Evolutionary conservation across 2,113 vertebrate genomes (phyloP).

Genomic region (Triplophysa rosa): DNA sequence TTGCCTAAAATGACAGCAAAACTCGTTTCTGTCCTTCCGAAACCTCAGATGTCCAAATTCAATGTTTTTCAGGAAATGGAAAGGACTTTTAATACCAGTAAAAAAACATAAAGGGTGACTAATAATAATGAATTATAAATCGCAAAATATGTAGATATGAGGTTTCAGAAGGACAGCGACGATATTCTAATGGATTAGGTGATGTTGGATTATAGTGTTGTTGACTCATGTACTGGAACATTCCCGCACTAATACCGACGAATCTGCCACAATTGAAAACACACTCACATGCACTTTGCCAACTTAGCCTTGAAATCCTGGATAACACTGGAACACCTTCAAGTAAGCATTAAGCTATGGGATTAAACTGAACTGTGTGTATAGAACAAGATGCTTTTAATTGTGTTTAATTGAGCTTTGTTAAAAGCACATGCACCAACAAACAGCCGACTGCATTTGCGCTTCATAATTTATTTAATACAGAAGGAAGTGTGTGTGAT

Average conservation of each 20-base stretch:
- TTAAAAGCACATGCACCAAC: not conserved
- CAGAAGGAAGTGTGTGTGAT: constrained; percentile 10
- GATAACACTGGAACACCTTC: constrained; percentile 14
- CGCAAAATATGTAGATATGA: too few relatives aligned
- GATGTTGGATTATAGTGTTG: too few relatives aligned
- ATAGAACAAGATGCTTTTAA: constrained; percentile 16
- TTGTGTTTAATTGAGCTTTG: not conserved
- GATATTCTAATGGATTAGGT: too few relatives aligned
- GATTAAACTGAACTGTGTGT: constrained; percentile 37
- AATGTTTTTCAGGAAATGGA: too few relatives aligned
- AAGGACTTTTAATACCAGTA: too few relatives aligned
- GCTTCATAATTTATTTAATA: constrained; percentile 4
- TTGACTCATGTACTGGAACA: not conserved
- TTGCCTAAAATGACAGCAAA: too few relatives aligned
- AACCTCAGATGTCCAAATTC: too few relatives aligned
- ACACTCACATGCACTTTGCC: not conserved
- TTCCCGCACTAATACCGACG: not conserved
- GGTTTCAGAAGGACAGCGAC: too few relatives aligned
- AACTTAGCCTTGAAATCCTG: constrained; percentile 21
- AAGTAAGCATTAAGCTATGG: not conserved
- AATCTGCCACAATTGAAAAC: not conserved
- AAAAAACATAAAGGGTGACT: too few relatives aligned
- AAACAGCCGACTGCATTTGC: constrained; percentile 7
- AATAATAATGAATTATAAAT: too few relatives aligned
- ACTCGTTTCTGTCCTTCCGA: too few relatives aligned